Conservation (phyloP, 2,113 vertebrate species). For the Psittacara wagleri region DNA sequence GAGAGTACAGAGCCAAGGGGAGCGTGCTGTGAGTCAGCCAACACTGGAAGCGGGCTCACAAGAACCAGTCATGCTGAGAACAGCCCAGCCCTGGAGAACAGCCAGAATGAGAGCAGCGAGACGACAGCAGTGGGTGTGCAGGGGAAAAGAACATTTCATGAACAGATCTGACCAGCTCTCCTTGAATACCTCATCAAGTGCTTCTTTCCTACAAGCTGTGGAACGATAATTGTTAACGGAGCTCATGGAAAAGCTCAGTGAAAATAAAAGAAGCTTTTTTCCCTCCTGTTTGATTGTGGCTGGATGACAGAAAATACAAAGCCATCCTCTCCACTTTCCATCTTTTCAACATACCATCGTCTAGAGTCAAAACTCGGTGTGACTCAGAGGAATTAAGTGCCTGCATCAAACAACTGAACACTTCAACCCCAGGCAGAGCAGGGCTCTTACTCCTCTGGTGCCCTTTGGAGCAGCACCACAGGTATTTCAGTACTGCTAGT, state of each 20-base stretch:
- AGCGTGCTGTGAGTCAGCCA: not conserved
- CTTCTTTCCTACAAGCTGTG: not conserved
- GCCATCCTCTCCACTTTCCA: not conserved
- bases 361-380: not conserved
- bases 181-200: not conserved
- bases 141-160: not conserved
- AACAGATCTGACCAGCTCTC: not conserved
- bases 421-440: not conserved
- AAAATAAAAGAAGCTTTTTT: not conserved
- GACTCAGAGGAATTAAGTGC: not conserved
- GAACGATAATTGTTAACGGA: not conserved
- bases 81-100: not conserved
- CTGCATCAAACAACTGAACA: not conserved
- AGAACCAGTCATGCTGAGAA: not conserved
- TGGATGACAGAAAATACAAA: not conserved
- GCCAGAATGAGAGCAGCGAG: not conserved
- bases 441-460: not conserved
- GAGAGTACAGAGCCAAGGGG: accelerated
- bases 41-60: not conserved
- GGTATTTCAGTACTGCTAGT: not conserved
- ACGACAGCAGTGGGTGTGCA: not conserved
- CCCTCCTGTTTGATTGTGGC: not conserved
- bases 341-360: not conserved
- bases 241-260: not conserved
- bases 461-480: not conserved